phyloP scores from a whole-genome alignment of 2,888 invertebrate genomes.

The Eilema griseolum region DNA sequence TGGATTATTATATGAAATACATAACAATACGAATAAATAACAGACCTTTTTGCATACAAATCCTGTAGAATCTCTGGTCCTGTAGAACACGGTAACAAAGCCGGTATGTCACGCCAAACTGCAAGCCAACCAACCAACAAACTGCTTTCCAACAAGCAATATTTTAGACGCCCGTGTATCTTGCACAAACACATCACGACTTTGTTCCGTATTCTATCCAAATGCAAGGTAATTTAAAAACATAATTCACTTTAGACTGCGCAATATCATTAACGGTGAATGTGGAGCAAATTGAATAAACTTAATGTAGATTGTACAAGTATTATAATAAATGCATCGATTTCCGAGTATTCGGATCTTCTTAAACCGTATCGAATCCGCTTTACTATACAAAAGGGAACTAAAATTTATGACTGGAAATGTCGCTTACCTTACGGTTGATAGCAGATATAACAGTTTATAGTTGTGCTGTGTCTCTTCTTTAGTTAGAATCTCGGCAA shows the following conservation, averaged over 20 bases:
- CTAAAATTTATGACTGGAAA: not conserved
- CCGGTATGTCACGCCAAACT: not conserved
- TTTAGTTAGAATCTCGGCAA: too few relatives aligned
- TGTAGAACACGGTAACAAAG: too few relatives aligned
- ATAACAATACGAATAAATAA: too few relatives aligned
- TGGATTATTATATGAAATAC: too few relatives aligned
- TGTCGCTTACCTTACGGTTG: too few relatives aligned
- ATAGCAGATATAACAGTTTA: too few relatives aligned
- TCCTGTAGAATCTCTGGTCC: too few relatives aligned
- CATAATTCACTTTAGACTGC: conserved; percentile 35
- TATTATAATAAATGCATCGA: not conserved
- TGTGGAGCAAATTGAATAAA: conserved; percentile 29
- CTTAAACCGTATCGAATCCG: not conserved
- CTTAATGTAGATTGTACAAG: conserved; percentile 4
- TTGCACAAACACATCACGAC: conserved; percentile 41
- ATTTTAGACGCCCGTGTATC: conserved; percentile 31
- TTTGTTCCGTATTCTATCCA: conserved; percentile 39
- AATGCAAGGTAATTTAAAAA: conserved; percentile 42
- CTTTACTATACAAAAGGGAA: not conserved
- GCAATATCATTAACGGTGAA: conserved; percentile 37
- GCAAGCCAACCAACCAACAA: not conserved
- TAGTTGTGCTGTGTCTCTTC: too few relatives aligned
- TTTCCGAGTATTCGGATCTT: too few relatives aligned
- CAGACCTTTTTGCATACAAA: too few relatives aligned
- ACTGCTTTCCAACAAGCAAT: not conserved